Percentiles rank a stretch among this genome's conserved stretches.
Evolutionary conservation across 1,140 invertebrate genomes (phyloP).

Genomic region (Antheraea mylitta): DNA sequence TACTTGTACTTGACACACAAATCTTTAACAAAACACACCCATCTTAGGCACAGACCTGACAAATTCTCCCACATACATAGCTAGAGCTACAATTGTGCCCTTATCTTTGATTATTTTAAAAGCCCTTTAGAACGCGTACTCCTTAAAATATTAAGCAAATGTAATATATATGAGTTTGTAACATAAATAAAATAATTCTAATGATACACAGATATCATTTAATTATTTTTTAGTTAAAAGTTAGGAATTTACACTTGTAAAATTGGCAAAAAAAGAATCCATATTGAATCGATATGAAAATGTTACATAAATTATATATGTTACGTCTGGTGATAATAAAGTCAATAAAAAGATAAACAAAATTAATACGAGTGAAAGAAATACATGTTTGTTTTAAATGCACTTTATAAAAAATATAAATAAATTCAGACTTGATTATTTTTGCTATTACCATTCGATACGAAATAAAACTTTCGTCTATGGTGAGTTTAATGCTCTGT

Average conservation of each 20-base stretch:
- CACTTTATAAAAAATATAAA: not conserved
- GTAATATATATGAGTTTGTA: not conserved
- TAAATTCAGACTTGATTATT: not conserved
- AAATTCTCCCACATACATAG: constrained; percentile 30
- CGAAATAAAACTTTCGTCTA: not conserved
- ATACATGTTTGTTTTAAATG: not conserved
- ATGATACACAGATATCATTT: not conserved
- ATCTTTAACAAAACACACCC: not conserved
- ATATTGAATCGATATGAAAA: not conserved
- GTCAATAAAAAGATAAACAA: constrained; percentile 1
- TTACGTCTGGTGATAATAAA: not conserved
- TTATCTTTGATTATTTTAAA: not conserved
- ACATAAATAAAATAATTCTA: not conserved
- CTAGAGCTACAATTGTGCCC: constrained; percentile 26
- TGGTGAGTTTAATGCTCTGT: not conserved
- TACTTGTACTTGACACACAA: not conserved
- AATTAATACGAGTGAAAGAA: not conserved
- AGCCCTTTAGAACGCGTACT: not conserved
- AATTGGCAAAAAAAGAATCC: not conserved
- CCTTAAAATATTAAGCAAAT: not conserved
- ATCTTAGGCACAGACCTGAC: constrained; percentile 36
- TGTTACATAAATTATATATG: not conserved
- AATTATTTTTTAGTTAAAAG: no score
- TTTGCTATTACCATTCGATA: not conserved
- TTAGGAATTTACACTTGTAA: no score